phyloP scores from a whole-genome alignment of 2,113 vertebrate species.

The Catagonus wagneri region DNA sequence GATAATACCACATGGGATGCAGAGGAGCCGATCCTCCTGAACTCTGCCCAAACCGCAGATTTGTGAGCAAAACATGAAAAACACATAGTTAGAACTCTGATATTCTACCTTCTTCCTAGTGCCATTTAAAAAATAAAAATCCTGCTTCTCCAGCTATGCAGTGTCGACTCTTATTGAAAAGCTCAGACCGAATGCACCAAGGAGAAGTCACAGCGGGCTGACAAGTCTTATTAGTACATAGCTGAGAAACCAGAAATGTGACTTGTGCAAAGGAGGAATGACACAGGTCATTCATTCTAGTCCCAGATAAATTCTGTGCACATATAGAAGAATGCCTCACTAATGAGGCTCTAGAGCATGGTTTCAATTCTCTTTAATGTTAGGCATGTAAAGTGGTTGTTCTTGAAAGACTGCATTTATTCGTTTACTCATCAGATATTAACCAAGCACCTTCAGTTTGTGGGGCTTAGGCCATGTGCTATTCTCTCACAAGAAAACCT shows the following conservation, averaged over 20 bases:
- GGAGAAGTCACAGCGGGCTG: not conserved
- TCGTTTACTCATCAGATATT: not conserved
- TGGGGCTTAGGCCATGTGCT: not conserved
- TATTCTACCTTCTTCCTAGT: not conserved
- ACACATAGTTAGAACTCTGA: not conserved
- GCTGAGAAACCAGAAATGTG: not conserved
- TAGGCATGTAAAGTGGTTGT: not conserved
- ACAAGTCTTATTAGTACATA: not conserved
- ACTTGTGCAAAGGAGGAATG: not conserved
- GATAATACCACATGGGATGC: not conserved
- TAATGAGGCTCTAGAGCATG: not conserved
- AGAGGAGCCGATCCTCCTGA: not conserved
- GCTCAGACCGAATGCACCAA: not conserved
- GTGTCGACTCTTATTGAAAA: not conserved
- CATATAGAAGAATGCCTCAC: not conserved
- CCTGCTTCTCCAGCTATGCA: not conserved
- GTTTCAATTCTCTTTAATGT: not conserved
- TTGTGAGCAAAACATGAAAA: slow-evolving; percentile 18
- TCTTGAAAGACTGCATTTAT: not conserved
- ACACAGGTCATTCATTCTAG: too few relatives aligned
- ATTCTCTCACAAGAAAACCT: not conserved
- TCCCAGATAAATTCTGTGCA: not conserved
- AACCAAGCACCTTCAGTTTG: not conserved
- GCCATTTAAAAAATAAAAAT: not conserved
- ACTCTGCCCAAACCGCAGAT: not conserved